Percentiles rank a stretch among this genome's conserved stretches.
These are phyloP conservation scores for Simalia tracyae DNA, from an alignment of 2,797 vertebrate species.

Conservation along the genomic window DNA sequence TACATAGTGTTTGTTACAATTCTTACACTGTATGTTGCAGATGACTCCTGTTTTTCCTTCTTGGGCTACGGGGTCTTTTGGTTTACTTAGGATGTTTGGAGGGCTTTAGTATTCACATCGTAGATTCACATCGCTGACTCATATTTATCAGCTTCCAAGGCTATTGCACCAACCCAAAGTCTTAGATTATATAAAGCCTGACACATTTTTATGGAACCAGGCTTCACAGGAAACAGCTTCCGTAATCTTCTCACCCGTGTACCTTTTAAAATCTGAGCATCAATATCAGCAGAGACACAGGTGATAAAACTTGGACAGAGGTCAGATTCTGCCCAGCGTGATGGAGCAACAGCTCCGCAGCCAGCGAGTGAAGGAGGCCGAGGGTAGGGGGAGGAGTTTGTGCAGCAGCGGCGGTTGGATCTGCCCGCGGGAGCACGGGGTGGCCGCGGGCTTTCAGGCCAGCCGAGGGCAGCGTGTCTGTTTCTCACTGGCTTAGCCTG, in stretches of 20 bases:
- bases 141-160: not conserved
- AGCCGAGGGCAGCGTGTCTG: not conserved
- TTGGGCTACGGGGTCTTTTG: too few species aligned
- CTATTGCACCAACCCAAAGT: not conserved
- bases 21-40: too few species aligned
- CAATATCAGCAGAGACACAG: not conserved
- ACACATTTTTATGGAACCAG: not conserved
- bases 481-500: not conserved
- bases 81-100: too few species aligned
- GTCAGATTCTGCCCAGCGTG: not conserved
- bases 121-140: not conserved
- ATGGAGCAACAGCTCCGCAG: not conserved
- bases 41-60: too few species aligned
- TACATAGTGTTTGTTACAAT: too few species aligned
- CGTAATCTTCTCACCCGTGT: not conserved
- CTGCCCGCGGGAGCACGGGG: not conserved
- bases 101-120: too few species aligned
- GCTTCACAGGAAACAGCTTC: not conserved
- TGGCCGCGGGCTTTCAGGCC: not conserved
- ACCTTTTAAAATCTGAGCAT: not conserved
- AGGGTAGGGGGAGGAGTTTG: not conserved
- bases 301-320: not conserved
- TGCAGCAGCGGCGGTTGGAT: not conserved
- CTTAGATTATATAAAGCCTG: too few species aligned
- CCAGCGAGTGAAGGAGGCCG: not conserved